phyloP scores from a whole-genome alignment of 1,140 invertebrate species.

The Brachionus koreanus region DNA sequence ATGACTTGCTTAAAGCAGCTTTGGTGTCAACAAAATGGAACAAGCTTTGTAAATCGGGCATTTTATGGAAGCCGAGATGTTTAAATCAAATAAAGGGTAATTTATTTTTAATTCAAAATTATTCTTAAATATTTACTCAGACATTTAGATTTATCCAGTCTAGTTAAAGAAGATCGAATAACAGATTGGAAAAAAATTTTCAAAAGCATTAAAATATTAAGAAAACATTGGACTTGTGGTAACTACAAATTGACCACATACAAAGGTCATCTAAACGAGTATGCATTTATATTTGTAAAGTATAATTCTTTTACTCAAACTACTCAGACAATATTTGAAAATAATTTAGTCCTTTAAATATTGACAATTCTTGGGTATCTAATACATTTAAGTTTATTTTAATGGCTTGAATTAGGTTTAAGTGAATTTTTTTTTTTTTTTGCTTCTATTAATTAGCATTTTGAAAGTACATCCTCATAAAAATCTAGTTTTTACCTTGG shows the following conservation, averaged over 20 bases:
- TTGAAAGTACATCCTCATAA: not conserved
- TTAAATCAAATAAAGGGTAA: slow-evolving; percentile 46
- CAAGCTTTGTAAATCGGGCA: slow-evolving; percentile 50
- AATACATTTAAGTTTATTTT: not conserved
- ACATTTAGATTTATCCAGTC: not conserved
- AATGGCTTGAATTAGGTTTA: not conserved
- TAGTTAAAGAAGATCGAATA: not conserved
- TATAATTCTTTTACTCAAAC: not conserved
- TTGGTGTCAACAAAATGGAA: slow-evolving; percentile 53
- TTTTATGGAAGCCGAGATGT: slow-evolving; percentile 53
- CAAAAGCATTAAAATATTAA: slow-evolving; percentile 14
- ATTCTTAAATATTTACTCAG: not conserved
- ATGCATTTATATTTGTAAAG: not conserved
- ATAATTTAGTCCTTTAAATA: not conserved
- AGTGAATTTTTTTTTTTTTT: not conserved
- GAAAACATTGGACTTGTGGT: slow-evolving; percentile 12
- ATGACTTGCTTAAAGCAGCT: slow-evolving; percentile 49
- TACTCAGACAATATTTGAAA: not conserved
- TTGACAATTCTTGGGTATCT: not conserved
- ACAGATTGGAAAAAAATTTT: slow-evolving; percentile 33
- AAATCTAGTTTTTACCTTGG: not conserved
- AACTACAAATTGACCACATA: slow-evolving; percentile 29
- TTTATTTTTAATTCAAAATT: not conserved
- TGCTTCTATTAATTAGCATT: not conserved
- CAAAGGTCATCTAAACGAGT: slow-evolving; percentile 37